Base-by-base conservation (phyloP, 2,797 vertebrate genomes). In the Pantherophis vulpinus region DNA sequence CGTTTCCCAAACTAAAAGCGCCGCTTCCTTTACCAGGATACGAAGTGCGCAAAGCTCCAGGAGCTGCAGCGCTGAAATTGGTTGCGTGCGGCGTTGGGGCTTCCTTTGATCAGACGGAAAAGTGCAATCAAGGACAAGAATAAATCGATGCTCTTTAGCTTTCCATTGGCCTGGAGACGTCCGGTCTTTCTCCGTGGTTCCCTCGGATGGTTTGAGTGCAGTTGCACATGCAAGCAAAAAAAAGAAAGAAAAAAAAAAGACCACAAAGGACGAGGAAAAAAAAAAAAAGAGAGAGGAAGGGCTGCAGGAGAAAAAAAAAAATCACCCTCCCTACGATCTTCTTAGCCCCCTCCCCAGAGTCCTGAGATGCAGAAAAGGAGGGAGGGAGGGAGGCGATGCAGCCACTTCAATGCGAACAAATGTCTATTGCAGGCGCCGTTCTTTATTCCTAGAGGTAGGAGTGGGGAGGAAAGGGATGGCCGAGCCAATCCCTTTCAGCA, bases 401-500 rank as follows among this genome's bases (percentile, higher is more conserved):
- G 37, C 70, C 23, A 3, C 86, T 66, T 66, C 89, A 55, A 91
- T 74, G 3, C 7, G 12, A 51, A 37, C 56, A 7, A 58, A 12
- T 58, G 12, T 18, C 14, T n/a, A n/a, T n/a, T 55, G 66, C 29
- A 27, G 25, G 42, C 90, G 6, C 27, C 91, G 93, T 47, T 94
- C 94, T 27, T 47, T 14, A 32, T 18, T 59, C 25, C 59, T 25
- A 56, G 95, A 95, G 95, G 94, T 29, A 95, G 90, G 92, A 70
- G 63, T 94, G 59, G 93, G 79, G 37, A 91, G 42, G 59, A 91
- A 88, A 98, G 97, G 98, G 98, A 97, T 95, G 98, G 97, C 98
- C 97, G 96, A 98, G 97, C 98, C 98, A 98, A 97, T 98, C 98
- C 98, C 98, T 95, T 98, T 98, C 98, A 98, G 98, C 98, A 98